Evolutionary conservation across 2,888 invertebrate genomes (phyloP), one percentile per base, ranked within the genome.

Genomic region (Cerceris ruficornis): DNA sequence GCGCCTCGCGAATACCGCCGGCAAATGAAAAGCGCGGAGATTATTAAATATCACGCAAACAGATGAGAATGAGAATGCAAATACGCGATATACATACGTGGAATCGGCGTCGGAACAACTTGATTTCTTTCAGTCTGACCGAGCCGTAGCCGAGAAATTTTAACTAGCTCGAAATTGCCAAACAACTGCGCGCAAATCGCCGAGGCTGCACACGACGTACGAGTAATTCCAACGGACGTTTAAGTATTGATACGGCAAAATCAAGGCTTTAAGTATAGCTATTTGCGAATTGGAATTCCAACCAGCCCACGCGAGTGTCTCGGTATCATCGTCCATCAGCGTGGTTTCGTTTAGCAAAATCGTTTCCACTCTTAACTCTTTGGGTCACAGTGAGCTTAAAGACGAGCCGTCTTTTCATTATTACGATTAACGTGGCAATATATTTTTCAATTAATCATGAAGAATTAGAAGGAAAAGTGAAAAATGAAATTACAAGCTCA

Each of bases 121-220:
- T 28, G 28, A 28, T 4, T 28, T 28, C 28, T 28, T 28, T 28
- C 28, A 28, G 28, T 28, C 28, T 28, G 28, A 28, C 28, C 28
- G 28, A 28, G 4, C 28, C 28, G 28, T 28, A 28, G 28, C 1
- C 28, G 28, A 28, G 28, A 28, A 28, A 28, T 28, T 28, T 28
- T 28, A 28, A 28, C 28, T 28, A 28, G 28, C 46, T 50, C 13
- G 58, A 15, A 17, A 50, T n/a, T 17, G 11, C 15, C 15, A n/a
- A 11, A 6, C 13, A 52, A 52, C 52, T 7, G 9, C n/a, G 14
- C 64, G 50, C 15, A 58, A 73, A 69, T 74, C 62, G 17, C 64
- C n/a, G 14, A 9, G 39, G 14, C 13, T 49, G 54, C 49, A 70
- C 52, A 75, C 46, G 41, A 65, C 65, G 14, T 54, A 14, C 28